Evolutionary conservation across 2,113 vertebrate species (phyloP), one percentile per base, ranked within the genome.

Genomic region (Sula dactylatra): DNA sequence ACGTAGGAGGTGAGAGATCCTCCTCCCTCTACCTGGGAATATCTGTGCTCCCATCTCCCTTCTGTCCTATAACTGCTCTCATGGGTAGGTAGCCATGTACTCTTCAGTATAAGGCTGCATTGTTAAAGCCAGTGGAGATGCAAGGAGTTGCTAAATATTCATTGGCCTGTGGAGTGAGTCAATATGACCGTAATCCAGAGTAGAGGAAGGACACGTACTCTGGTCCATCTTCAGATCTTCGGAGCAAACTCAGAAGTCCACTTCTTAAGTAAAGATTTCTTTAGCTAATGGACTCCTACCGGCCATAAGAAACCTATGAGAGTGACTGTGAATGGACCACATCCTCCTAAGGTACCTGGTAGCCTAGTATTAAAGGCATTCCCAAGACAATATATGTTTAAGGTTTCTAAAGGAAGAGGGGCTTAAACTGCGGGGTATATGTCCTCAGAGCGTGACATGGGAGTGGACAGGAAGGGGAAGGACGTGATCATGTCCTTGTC

Each of bases 31-130:
- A 2, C 22, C 61, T 32, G 32, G 25, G 16, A 7, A 7, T 70
- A 4, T 49, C 71, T 64, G 32, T 42, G 32, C 66, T 58, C 32
- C 38, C 11, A 5, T 19, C 1, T 4, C 31, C 12, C 42, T 38
- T 61, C 36, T 83, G 58, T n/a, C 40, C 58, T 20, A 0, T 3
- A n/a, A 10, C 8, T 44, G 19, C 38, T 61, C 17, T 52, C 31
- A 8, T 1, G 11, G 32, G 27, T 25, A 50, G 38, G 52, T 29
- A 31, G 24, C 15, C 45, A 20, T 0, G 0, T 31, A 5, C 27
- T 14, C 38, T 32, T 21, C 22, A n/a, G 11, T n/a, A 13, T 4
- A 16, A 59, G 6, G 22, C 50, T 74, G 38, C 1, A 0, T 16
- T 65, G 22, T 56, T 14, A 42, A 38, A 69, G 58, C 71, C 90